Percentiles rank a stretch among this genome's conserved stretches.
Conservation (phyloP, 2,797 vertebrate species). For the Lagodon rhomboides region DNA sequence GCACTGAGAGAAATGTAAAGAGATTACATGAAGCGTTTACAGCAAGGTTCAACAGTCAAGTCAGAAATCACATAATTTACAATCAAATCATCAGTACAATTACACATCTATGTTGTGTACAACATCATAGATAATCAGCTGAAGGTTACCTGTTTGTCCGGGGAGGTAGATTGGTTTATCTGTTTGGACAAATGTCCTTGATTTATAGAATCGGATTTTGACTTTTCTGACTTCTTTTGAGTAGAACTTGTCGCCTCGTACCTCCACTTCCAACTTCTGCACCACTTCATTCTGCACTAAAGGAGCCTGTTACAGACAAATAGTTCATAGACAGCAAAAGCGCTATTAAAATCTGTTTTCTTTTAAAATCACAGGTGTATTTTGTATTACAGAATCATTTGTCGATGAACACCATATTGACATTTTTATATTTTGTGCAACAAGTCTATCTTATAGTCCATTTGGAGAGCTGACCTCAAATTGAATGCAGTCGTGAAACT, state of each 20-base stretch:
- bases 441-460: background rate
- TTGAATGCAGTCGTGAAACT: constrained; percentile 67
- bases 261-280: constrained; percentile 67
- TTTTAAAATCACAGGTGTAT: background rate
- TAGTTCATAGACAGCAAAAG: background rate
- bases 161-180: constrained; percentile 94
- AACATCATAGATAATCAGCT: constrained; percentile 1
- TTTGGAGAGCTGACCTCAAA: constrained; percentile 69
- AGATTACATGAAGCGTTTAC: background rate
- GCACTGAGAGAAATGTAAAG: constrained; percentile 78
- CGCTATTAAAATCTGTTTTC: background rate
- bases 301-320: constrained; percentile 67
- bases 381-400: background rate
- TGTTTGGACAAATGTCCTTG: constrained; percentile 88
- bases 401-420: background rate
- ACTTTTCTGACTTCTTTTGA: constrained; percentile 84
- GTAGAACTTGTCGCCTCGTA: constrained; percentile 81
- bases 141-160: constrained; percentile 81
- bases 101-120: background rate
- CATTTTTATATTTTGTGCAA: too few species aligned
- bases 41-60: background rate
- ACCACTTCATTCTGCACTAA: constrained; percentile 19
- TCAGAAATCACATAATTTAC: background rate
- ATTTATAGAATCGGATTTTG: constrained; percentile 72
- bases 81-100: too few species aligned